phyloP scores from a whole-genome alignment of 2,888 invertebrate genomes.

The Troglohyphantes excavatus region DNA sequence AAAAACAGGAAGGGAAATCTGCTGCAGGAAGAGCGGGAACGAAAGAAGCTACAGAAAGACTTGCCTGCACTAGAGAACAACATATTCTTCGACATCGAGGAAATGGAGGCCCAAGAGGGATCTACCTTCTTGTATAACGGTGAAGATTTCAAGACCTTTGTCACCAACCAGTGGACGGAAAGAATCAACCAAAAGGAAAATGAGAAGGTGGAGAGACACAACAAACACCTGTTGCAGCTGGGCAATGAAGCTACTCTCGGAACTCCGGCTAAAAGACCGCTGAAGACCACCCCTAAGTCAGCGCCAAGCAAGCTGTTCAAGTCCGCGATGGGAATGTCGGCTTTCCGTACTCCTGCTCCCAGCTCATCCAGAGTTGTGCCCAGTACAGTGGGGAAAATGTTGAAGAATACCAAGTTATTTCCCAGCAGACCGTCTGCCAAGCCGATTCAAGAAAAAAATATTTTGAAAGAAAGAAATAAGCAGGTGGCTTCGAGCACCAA shows the following conservation, averaged over 20 bases:
- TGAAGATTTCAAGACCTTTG: constrained; percentile 32
- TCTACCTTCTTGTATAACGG: constrained; percentile 44
- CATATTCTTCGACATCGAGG: constrained; percentile 44
- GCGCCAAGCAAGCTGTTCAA: constrained; percentile 52
- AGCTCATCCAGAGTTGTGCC: background rate
- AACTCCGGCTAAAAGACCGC: constrained; percentile 30
- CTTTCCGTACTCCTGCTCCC: constrained; percentile 7
- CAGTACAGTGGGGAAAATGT: background rate
- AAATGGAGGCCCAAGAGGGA: constrained; percentile 22
- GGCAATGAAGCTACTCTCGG: background rate
- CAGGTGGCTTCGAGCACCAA: no score
- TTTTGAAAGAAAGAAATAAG: no score
- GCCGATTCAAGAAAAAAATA: no score
- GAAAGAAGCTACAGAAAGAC: constrained; percentile 89
- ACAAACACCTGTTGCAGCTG: constrained; percentile 12
- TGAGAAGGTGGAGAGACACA: constrained; percentile 35
- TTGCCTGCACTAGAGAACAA: constrained; percentile 84
- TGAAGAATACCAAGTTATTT: background rate
- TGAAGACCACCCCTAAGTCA: constrained; percentile 14
- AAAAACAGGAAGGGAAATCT: constrained; percentile 94
- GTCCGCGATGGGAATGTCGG: background rate
- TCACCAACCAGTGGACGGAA: constrained; percentile 57
- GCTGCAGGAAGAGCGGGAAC: constrained; percentile 91
- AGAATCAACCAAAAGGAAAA: constrained; percentile 48
- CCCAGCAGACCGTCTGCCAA: background rate